Percentiles rank a stretch among this genome's conserved stretches.
Evolutionary conservation across 2,797 vertebrate genomes (phyloP).

Genomic region (Poeciliopsis turneri): DNA sequence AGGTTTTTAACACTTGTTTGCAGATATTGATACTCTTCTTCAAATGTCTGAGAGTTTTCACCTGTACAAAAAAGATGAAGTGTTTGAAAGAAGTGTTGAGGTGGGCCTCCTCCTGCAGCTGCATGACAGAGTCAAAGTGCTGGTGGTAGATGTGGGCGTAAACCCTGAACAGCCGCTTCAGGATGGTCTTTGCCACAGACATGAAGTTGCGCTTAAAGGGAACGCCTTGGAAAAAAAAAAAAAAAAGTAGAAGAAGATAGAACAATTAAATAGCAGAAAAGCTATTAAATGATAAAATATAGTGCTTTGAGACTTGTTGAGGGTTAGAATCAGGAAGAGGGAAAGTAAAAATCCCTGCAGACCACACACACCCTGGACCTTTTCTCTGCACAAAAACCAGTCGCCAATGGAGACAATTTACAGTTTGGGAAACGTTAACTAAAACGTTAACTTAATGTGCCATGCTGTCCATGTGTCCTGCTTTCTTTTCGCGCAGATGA

Average conservation of each 20-base stretch:
- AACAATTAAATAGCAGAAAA: neutral
- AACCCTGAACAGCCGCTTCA: constrained; percentile 96
- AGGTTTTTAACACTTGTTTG: neutral
- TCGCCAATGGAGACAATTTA: neutral
- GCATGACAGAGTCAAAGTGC: constrained; percentile 98
- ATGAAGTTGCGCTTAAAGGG: constrained; percentile 98
- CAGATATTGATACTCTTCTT: neutral
- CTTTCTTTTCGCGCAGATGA: neutral
- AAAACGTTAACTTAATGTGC: too few species aligned
- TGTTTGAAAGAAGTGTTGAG: constrained; percentile 99
- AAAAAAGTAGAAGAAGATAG: neutral
- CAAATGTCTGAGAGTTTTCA: constrained; percentile 53
- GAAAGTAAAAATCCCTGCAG: neutral
- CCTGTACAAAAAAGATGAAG: constrained; percentile 99
- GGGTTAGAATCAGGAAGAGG: neutral
- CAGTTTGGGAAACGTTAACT: too few species aligned
- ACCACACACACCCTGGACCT: neutral
- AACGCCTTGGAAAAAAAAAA: constrained; percentile 81
- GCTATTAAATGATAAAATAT: neutral
- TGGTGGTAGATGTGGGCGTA: constrained; percentile 99
- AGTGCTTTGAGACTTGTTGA: neutral
- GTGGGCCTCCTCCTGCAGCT: constrained; percentile 97
- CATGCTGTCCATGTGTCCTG: neutral
- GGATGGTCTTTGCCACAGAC: constrained; percentile 97
- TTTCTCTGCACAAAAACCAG: neutral